These are phyloP conservation scores for Agriopis leucophaearia DNA, from an alignment of 2,888 invertebrate species.

Conservation along the genomic window DNA sequence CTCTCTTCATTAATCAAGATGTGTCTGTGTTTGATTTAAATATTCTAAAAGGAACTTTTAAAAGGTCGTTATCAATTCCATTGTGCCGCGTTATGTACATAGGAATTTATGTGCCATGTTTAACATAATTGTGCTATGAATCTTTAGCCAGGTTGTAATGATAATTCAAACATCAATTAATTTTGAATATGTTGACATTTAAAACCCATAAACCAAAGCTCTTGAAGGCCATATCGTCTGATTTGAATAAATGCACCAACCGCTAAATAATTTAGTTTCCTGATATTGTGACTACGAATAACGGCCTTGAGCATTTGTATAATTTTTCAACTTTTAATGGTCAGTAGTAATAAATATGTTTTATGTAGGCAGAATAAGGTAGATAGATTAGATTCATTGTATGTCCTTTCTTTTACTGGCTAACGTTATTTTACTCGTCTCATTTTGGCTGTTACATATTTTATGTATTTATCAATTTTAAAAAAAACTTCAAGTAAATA, in stretches of 20 bases:
- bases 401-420: no score
- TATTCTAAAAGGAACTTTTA: no score
- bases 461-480: no score
- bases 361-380: no score
- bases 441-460: no score
- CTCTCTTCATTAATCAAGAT: background rate
- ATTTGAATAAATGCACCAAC: background rate
- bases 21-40: no score
- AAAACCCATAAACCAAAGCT: constrained; percentile 10
- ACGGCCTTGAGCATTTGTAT: background rate
- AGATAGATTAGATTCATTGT: no score
- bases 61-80: no score
- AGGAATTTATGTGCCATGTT: background rate
- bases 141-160: background rate
- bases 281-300: background rate
- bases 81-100: background rate
- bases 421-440: no score
- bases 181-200: constrained; percentile 14
- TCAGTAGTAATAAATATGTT: no score
- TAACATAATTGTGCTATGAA: constrained; percentile 1
- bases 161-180: background rate
- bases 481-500: no score
- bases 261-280: background rate
- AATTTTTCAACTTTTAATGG: background rate
- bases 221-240: constrained; percentile 9